Evolutionary conservation across 2,113 vertebrate species (phyloP).

Genomic region (Oxygymnocypris stewartii): DNA sequence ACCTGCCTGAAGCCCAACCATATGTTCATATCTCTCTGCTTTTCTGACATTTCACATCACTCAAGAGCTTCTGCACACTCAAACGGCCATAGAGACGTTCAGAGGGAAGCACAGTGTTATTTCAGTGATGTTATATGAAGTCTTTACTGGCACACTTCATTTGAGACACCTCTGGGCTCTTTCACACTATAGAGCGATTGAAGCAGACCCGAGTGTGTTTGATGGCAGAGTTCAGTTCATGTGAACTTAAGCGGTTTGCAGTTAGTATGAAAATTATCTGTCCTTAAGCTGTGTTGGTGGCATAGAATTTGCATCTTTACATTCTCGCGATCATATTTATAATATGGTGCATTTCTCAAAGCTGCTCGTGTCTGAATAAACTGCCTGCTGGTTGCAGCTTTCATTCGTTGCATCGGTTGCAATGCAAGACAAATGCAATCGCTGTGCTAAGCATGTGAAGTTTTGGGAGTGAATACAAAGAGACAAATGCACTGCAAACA

Average conservation of each 20-base stretch:
- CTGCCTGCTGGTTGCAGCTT: no score
- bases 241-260: not conserved
- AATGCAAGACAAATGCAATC: no score
- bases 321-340: no score
- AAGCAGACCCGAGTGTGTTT: not conserved
- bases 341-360: no score
- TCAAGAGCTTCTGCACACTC: not conserved
- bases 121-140: not conserved
- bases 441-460: no score
- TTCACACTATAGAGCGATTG: not conserved
- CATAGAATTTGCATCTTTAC: not conserved
- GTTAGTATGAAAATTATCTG: not conserved
- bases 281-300: not conserved
- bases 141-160: not conserved
- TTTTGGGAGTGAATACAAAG: not conserved
- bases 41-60: slow-evolving; percentile 4
- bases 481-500: not conserved
- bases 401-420: no score
- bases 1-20: not conserved
- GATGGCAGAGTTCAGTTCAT: not conserved
- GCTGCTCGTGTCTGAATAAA: no score
- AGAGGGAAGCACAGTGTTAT: not conserved
- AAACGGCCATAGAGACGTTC: not conserved
- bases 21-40: slow-evolving; percentile 4
- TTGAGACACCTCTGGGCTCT: not conserved